These are phyloP conservation scores for Spicauda simplicius DNA, from an alignment of 2,888 invertebrate species.

Conservation along the genomic window DNA sequence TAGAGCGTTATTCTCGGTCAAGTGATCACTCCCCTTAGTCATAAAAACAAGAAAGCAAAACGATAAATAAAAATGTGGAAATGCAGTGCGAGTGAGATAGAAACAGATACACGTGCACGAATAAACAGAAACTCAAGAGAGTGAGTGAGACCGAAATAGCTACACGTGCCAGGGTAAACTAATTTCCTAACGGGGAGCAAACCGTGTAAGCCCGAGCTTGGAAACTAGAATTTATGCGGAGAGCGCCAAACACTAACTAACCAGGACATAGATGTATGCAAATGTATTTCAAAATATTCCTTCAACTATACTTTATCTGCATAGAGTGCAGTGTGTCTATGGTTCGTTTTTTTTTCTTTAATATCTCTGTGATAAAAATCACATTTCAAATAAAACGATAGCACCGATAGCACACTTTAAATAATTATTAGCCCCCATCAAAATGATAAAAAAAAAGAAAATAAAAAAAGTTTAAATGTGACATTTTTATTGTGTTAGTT, in stretches of 20 bases:
- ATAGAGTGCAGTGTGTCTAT: neutral
- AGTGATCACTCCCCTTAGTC: too few species aligned
- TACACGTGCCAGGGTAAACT: constrained; percentile 5
- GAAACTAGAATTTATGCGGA: neutral
- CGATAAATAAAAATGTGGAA: neutral
- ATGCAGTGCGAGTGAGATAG: neutral
- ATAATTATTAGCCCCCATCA: too few species aligned
- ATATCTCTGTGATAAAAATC: too few species aligned
- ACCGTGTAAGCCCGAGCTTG: neutral
- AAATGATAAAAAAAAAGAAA: too few species aligned
- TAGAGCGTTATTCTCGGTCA: too few species aligned
- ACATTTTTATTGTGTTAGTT: too few species aligned
- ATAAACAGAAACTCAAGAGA: neutral
- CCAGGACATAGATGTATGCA: neutral
- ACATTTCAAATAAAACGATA: too few species aligned
- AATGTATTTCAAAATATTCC: constrained; percentile 1
- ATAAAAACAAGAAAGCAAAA: too few species aligned
- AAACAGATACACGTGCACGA: constrained; percentile 1
- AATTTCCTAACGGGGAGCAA: constrained; percentile 7
- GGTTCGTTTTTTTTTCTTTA: neutral
- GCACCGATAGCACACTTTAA: too few species aligned
- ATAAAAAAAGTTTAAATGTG: too few species aligned
- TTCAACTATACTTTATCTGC: neutral
- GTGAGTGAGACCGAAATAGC: neutral
- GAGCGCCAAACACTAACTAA: neutral